phyloP scores from a whole-genome alignment of 1,140 invertebrate genomes.

The Leptinotarsa undecemlineata region DNA sequence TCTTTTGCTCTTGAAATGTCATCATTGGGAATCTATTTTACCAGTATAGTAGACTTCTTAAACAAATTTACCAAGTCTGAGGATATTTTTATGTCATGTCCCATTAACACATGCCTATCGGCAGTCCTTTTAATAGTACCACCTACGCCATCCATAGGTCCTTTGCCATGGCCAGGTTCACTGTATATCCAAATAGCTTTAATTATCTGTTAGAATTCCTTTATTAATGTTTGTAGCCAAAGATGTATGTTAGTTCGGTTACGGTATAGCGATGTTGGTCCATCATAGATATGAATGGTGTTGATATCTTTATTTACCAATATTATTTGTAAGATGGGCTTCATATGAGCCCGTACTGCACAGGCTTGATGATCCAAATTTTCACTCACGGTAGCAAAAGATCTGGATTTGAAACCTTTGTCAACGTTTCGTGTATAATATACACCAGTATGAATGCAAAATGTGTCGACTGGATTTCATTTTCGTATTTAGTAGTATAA shows the following conservation, averaged over 20 bases:
- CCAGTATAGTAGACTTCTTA: slow-evolving; percentile 47
- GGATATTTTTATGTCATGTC: slow-evolving; percentile 56
- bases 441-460: no score
- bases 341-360: no score
- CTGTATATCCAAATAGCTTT: slow-evolving; percentile 54
- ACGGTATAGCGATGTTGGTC: slow-evolving; percentile 47
- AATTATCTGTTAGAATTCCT: slow-evolving; percentile 34
- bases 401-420: slow-evolving; percentile 37
- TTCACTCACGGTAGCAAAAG: slow-evolving; percentile 52
- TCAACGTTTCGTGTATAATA: no score
- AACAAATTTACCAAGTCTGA: no score
- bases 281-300: slow-evolving; percentile 46
- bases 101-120: background rate
- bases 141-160: slow-evolving; percentile 36
- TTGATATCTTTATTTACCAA: slow-evolving; percentile 35
- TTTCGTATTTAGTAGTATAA: no score
- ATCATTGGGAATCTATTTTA: background rate
- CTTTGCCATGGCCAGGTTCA: slow-evolving; percentile 44
- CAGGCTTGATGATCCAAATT: no score
- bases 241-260: slow-evolving; percentile 46
- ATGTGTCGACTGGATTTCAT: no score
- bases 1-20: no score
- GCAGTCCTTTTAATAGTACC: background rate
- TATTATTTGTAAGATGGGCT: slow-evolving; percentile 4
- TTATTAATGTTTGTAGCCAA: slow-evolving; percentile 36